A percentile compares a stretch with the other conserved stretches of the same genome.
These are phyloP conservation scores for Grammomys surdaster DNA, from an alignment of 2,113 vertebrate genomes.

Conservation along the genomic window DNA sequence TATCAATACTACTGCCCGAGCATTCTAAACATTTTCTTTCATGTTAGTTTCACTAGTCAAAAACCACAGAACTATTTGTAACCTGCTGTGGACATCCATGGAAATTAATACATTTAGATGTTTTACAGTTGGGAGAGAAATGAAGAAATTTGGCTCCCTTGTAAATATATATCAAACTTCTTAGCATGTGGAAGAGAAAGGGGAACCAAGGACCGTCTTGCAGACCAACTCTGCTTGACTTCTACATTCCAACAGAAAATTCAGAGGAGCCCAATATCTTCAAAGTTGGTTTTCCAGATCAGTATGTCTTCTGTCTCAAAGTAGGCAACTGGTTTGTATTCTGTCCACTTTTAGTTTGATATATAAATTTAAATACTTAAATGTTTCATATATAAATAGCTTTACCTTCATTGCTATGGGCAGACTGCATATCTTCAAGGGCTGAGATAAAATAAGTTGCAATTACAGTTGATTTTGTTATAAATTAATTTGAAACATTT, in stretches of 20 bases:
- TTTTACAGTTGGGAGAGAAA: neutral
- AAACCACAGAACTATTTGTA: neutral
- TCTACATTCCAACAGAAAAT: neutral
- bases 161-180: neutral
- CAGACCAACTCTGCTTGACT: accelerated
- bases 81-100: accelerated
- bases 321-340: neutral
- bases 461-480: neutral
- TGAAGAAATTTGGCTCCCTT: neutral
- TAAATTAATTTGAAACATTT: neutral
- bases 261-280: neutral
- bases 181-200: neutral
- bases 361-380: neutral
- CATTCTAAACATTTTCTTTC: neutral
- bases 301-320: neutral
- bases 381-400: neutral
- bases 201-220: neutral
- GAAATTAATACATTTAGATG: neutral
- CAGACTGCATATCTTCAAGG: neutral
- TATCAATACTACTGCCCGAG: accelerated
- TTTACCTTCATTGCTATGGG: neutral
- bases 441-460: neutral
- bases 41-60: neutral
- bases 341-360: neutral
- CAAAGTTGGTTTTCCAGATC: neutral